Evolutionary conservation across 2,113 vertebrate genomes (phyloP), one percentile per base, ranked within the genome.

Genomic region (Mesembrinibis cayennensis): DNA sequence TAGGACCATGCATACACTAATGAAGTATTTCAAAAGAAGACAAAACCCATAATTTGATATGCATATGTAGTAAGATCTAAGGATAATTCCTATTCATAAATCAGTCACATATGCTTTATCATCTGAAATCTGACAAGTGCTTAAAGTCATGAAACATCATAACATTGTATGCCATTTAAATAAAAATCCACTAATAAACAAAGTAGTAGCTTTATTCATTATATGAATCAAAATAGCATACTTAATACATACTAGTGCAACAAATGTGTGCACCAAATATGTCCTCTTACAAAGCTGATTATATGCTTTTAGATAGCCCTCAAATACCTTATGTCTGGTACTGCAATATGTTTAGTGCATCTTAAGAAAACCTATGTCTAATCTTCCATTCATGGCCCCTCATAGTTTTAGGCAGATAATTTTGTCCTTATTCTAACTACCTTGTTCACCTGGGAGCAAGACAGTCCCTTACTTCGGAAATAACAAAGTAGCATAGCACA

Each of bases 271-370:
- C 49, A 84, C 53, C 78, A 77, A 89, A 22, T 66, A 93, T 1
- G 36, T 50, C 50, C 62, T 82, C 87, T 70, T 32, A 66, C 61
- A 97, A 97, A 96, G 95, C 84, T 93, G 87, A 95, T 95, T 94
- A 95, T 21, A 87, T 53, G 73, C 74, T 96, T 97, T 91, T 38
- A 93, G 73, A 81, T 11, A 91, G 56, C n/a, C 29, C 70, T 82
- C 89, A 95, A 96, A 92, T 62, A 94, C 77, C 82, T 80, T 49
- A 44, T 40, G 73, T 69, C 91, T 97, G 44, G 19, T 58, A 42
- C 56, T 59, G 55, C 77, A 95, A 11, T 42, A 45, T 16, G 32
- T 85, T 89, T 80, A 84, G 81, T 10, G 59, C 36, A 84, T 84
- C 87, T 82, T 67, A 94, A 69, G 44, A 82, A 95, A 95, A 91